Conservation (phyloP, 2,797 vertebrate genomes). For the Trachops cirrhosus region DNA sequence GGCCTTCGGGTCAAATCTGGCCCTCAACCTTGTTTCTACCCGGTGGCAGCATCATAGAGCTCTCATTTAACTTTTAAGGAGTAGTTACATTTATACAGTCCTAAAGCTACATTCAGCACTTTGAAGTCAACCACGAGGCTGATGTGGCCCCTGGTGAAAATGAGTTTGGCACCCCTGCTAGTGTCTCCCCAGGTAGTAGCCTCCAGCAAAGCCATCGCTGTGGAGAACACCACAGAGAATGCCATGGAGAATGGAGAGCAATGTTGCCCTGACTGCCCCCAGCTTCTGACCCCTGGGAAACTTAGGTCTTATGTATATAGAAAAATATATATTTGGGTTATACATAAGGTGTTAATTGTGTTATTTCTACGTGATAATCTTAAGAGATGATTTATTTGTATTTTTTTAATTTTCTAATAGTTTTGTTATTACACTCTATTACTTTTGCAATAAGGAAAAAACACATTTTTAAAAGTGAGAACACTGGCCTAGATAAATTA, state of each 20-base stretch:
- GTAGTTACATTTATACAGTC: too few relatives aligned
- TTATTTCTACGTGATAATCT: not conserved
- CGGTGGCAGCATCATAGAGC: too few relatives aligned
- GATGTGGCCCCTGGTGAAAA: too few relatives aligned
- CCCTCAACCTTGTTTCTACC: too few relatives aligned
- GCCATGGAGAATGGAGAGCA: accelerated
- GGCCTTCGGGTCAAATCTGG: too few relatives aligned
- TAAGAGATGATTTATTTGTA: constrained; percentile 17
- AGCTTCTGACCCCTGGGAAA: not conserved
- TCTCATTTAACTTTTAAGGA: too few relatives aligned
- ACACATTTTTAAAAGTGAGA: not conserved
- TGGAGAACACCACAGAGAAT: too few relatives aligned
- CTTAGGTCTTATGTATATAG: not conserved
- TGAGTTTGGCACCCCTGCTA: too few relatives aligned
- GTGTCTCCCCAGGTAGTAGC: not conserved
- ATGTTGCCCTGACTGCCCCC: too few relatives aligned
- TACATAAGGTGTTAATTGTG: not conserved
- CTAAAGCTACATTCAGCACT: too few relatives aligned
- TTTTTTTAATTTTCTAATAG: constrained; percentile 14
- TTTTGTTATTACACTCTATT: not conserved
- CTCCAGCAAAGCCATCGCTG: not conserved
- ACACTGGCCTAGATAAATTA: not conserved
- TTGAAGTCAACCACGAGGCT: too few relatives aligned
- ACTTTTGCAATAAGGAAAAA: not conserved
- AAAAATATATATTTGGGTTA: not conserved